These are phyloP conservation scores for Ditylenchus weischeri DNA, from an alignment of 2,888 invertebrate species.

Conservation along the genomic window DNA sequence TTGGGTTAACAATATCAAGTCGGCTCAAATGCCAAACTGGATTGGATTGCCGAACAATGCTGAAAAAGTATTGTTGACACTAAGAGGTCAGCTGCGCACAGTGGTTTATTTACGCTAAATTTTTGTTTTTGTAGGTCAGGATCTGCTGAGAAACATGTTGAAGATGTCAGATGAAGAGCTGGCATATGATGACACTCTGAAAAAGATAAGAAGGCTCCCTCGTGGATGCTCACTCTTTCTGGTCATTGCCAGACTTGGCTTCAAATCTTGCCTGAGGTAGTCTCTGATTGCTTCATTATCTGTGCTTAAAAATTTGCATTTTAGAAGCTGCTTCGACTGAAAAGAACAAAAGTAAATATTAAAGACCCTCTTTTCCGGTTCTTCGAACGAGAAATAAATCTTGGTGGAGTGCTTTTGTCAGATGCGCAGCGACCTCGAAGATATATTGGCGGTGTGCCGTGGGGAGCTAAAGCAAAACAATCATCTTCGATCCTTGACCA, in stretches of 20 bases:
- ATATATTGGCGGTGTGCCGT: constrained; percentile 85
- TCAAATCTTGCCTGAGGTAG: constrained; percentile 73
- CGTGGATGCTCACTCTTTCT: constrained; percentile 94
- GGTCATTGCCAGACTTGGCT: constrained; percentile 89
- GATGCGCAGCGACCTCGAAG: constrained; percentile 80
- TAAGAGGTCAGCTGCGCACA: constrained; percentile 58
- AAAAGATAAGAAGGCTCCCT: constrained; percentile 66
- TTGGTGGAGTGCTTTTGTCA: constrained; percentile 77
- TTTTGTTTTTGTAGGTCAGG: constrained; percentile 68
- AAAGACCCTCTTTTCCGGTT: constrained; percentile 91
- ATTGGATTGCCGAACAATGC: constrained; percentile 96
- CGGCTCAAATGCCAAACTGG: constrained; percentile 94
- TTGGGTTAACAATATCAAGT: constrained; percentile 89
- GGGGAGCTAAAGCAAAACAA: constrained; percentile 97
- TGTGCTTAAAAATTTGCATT: background rate
- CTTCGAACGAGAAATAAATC: constrained; percentile 76
- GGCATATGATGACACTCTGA: constrained; percentile 56
- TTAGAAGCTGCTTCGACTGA: constrained; percentile 67
- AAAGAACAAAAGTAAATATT: constrained; percentile 93
- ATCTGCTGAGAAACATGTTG: constrained; percentile 85
- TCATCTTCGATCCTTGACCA: constrained; percentile 89
- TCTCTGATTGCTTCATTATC: background rate
- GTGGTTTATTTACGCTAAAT: background rate
- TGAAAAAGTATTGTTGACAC: constrained; percentile 77
- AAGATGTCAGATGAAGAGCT: constrained; percentile 76